A percentile compares a stretch with the other conserved stretches of the same genome.
Conservation (phyloP, 2,797 vertebrate genomes). For the Lagorchestes hirsutus region DNA sequence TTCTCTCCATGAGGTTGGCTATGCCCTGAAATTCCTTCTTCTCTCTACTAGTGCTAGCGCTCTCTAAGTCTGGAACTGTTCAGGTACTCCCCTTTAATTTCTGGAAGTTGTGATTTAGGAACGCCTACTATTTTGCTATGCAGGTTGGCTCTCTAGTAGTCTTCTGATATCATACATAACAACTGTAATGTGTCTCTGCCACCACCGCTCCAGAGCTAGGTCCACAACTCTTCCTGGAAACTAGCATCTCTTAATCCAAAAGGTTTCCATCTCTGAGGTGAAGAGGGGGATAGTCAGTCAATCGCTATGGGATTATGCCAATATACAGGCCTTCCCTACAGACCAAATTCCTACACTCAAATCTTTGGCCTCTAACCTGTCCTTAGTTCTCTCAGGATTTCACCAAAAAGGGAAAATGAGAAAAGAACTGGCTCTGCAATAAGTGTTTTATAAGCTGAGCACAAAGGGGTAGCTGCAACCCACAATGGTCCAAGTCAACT, state of each 20-base stretch:
- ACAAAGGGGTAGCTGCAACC: not conserved
- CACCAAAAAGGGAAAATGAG: not conserved
- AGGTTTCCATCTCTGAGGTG: not conserved
- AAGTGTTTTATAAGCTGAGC: not conserved
- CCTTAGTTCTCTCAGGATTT: not conserved
- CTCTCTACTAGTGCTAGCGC: not conserved
- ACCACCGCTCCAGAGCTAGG: not conserved
- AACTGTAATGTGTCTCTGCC: not conserved
- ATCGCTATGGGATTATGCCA: not conserved
- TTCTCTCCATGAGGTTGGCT: not conserved
- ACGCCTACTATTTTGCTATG: not conserved
- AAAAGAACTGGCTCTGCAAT: not conserved
- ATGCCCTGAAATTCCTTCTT: not conserved
- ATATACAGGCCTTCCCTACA: not conserved
- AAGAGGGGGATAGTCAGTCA: not conserved
- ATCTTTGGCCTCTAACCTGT: not conserved
- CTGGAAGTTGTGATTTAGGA: not conserved
- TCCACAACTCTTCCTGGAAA: not conserved
- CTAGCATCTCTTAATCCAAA: not conserved
- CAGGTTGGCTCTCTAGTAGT: not conserved
- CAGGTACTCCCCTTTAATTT: not conserved
- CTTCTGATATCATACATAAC: not conserved
- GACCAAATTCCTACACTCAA: not conserved
- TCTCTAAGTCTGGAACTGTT: not conserved
- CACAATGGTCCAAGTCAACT: not conserved